These are phyloP conservation scores for Dynastes grantii DNA, from an alignment of 2,888 invertebrate species.

Conservation along the genomic window DNA sequence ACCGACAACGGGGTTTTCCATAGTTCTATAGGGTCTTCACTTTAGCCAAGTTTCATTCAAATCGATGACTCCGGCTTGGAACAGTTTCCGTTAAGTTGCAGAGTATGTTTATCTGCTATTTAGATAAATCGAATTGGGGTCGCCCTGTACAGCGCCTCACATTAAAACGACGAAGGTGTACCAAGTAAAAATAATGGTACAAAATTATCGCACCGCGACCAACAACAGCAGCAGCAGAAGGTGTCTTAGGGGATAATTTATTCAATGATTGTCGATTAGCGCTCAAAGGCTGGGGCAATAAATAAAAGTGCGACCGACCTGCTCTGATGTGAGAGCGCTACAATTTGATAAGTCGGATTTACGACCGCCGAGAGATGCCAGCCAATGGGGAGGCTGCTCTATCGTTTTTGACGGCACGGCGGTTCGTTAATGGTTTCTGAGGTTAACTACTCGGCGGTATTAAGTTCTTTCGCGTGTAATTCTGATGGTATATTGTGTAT, in stretches of 20 bases:
- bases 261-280: conserved; percentile 40
- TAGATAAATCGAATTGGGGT: not conserved
- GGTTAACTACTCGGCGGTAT: conserved; percentile 12
- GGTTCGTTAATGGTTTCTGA: conserved; percentile 14
- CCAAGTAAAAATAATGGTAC: not conserved
- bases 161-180: not conserved
- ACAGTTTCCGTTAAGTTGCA: too few species aligned
- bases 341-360: conserved; percentile 33
- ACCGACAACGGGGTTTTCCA: too few species aligned
- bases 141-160: not conserved
- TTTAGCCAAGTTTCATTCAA: too few species aligned
- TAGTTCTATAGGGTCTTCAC: too few species aligned
- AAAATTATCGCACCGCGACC: conserved; percentile 15
- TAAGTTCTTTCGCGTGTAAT: conserved; percentile 10
- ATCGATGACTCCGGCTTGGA: too few species aligned
- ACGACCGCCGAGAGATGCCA: not conserved
- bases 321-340: conserved; percentile 15
- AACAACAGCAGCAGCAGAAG: not conserved
- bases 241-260: conserved; percentile 34
- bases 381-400: not conserved
- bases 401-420: conserved; percentile 4
- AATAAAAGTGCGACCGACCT: conserved; percentile 26
- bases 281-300: conserved; percentile 1
- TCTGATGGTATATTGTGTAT: conserved; percentile 13
- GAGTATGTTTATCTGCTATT: too few species aligned